Evolutionary conservation across 2,888 invertebrate genomes (phyloP), one percentile per base, ranked within the genome.

Genomic region (Entomobrya multifasciata): DNA sequence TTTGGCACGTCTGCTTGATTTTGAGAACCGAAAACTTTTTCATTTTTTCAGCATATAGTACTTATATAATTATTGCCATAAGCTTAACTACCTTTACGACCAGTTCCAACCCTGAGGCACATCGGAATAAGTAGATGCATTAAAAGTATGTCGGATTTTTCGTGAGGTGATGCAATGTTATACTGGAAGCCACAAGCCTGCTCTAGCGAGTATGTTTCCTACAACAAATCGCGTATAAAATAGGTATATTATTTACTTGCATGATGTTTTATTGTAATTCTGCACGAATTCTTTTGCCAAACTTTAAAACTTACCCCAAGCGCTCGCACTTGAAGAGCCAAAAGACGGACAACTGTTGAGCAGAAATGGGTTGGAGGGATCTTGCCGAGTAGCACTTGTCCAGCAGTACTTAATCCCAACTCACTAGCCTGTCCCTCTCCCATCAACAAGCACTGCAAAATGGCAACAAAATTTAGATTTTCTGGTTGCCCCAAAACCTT

Each of bases 71-170:
- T 52, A 57, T 25, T 2, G 1, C 17, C 10, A 15, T 44, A 4
- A 6, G 20, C 25, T 17, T 52, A n/a, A n/a, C n/a, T 57, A 97
- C 97, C 98, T 94, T 97, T 97, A 82, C 98, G 94, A 1, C 99
- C 98, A 92, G 97, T 97, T 22, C 99, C 99, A 36, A 99, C 97
- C 91, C 98, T 94, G 90, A 99, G 94, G 93, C 99, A 98, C 86
- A 99, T 94, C 0, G 99, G 99, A 94, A 99, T 96, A 88, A 99
- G 95, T 88, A 99, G 94, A 93, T 99, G 99, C 94, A 99, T 96
- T 72, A 99, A 94, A 94, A 98, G 96, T 91, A 97, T 97, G 93
- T 99, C 98, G 11, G 98, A 97, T 93, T 98, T 96, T 91, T 98
- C 98, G 92, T 96, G 96, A 49, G 89, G 81, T 3, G 96, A 95